Evolutionary conservation across 2,113 vertebrate species (phyloP), one percentile per base, ranked within the genome.

Genomic region (Tor tambroides): DNA sequence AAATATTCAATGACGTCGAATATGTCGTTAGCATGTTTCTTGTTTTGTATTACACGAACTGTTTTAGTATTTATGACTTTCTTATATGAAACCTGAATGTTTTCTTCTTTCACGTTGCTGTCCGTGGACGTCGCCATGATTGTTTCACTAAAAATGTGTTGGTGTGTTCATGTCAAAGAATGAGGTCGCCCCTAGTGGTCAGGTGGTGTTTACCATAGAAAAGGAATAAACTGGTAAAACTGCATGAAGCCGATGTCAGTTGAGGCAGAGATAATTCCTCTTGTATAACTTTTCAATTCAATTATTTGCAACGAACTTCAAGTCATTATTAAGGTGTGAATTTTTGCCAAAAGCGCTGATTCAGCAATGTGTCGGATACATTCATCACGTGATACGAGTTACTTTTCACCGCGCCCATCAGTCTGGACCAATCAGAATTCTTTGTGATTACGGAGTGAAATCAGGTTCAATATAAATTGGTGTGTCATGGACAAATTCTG

Each of bases 1-100:
- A 96, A 86, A 54, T 88, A 89, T 51, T 97, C 96, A 84, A 98
- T 87, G 28, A 98, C 85, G 89, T 98, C 97, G 77, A 97, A 97
- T 23, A 98, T 93, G 3, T 94, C 94, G 90, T 98, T 98, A 56
- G 97, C 97, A 11, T 94, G 85, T 83, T 92, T 89, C 65, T 94
- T 95, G 90, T 88, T 96, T 26, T 89, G 85, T 46, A 98, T 92
- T 86, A 97, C 90, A 0, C 88, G 89, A 2, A 93, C 93, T 35
- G 96, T 83, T 85, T 89, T 90, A n/a, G 28, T 17, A 15, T 86
- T 89, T 2, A 93, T 56, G 0, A 89, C 87, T 0, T 91, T 88
- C 92, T 95, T 95, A 2, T 82, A 80, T 7, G 21, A 87, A 91
- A 92, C 92, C 0, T 23, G 67, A 7, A 10, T 49, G 30, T 71